Evolutionary conservation across 2,113 vertebrate species (phyloP).

Genomic region (Castor canadensis): DNA sequence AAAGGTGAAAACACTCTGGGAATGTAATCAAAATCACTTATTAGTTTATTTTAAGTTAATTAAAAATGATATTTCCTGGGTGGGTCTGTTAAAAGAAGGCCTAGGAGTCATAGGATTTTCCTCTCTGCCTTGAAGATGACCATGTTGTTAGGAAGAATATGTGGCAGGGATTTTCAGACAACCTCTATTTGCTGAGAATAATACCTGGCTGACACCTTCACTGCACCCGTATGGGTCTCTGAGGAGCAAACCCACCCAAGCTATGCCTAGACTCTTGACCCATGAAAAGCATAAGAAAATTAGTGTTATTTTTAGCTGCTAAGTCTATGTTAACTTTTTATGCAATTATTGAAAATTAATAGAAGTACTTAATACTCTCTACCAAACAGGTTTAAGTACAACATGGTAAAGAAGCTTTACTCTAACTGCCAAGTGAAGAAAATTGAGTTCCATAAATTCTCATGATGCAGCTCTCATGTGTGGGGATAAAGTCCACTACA

Average conservation of each 20-base stretch:
- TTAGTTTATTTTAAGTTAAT: conserved; percentile 30
- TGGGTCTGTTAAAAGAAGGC: background rate
- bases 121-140: background rate
- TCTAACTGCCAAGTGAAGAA: background rate
- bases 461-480: background rate
- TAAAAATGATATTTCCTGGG: background rate
- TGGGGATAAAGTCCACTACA: background rate
- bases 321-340: background rate
- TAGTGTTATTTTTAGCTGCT: background rate
- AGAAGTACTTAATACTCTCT: background rate
- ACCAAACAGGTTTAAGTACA: background rate
- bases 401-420: background rate
- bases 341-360: conserved; percentile 1
- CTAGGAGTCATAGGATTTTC: background rate
- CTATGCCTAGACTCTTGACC: background rate
- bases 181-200: background rate
- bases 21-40: background rate
- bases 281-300: background rate
- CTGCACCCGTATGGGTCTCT: background rate
- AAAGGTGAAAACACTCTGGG: conserved; percentile 31
- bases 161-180: background rate
- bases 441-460: background rate
- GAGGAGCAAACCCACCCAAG: background rate
- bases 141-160: rapidly evolving
- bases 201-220: background rate